phyloP scores from a whole-genome alignment of 2,797 vertebrate species.

The Rhinogobio ventralis region DNA sequence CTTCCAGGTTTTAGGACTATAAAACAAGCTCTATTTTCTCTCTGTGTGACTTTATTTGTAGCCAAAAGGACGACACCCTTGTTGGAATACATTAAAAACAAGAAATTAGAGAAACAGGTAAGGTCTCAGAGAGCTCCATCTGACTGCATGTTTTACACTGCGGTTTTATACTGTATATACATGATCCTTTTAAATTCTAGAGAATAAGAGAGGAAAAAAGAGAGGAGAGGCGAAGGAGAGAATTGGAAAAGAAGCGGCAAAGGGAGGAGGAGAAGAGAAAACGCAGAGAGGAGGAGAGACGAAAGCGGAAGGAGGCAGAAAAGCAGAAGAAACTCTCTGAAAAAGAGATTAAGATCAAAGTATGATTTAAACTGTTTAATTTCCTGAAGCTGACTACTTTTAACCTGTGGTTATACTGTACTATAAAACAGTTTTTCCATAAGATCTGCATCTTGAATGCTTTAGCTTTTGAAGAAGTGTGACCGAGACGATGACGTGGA shows the following conservation, averaged over 20 bases:
- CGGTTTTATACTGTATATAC: not conserved
- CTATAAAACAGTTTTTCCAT: not conserved
- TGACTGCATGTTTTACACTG: not conserved
- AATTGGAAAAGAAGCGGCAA: constrained; percentile 92
- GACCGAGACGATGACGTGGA: constrained; percentile 90
- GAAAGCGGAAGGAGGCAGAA: constrained; percentile 90
- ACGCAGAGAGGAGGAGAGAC: constrained; percentile 91
- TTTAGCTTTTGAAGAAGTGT: constrained; percentile 94
- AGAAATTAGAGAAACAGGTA: constrained; percentile 99
- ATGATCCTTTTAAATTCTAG: constrained; percentile 69
- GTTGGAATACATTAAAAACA: constrained; percentile 98
- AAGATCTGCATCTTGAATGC: constrained; percentile 2
- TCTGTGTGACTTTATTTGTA: constrained; percentile 65
- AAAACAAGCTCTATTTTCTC: not conserved
- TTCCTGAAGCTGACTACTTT: not conserved
- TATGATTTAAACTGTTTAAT: constrained; percentile 60
- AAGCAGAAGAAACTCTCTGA: constrained; percentile 92
- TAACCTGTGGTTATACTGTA: not conserved
- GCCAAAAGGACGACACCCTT: constrained; percentile 97
- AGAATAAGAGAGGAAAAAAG: constrained; percentile 97
- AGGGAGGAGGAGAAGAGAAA: constrained; percentile 96
- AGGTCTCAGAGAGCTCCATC: constrained; percentile 32
- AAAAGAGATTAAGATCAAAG: constrained; percentile 95
- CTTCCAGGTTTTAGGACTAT: not conserved
- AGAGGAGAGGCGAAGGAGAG: constrained; percentile 91